Base-by-base conservation (phyloP, 2,888 invertebrate species). In the Troides aeacus region DNA sequence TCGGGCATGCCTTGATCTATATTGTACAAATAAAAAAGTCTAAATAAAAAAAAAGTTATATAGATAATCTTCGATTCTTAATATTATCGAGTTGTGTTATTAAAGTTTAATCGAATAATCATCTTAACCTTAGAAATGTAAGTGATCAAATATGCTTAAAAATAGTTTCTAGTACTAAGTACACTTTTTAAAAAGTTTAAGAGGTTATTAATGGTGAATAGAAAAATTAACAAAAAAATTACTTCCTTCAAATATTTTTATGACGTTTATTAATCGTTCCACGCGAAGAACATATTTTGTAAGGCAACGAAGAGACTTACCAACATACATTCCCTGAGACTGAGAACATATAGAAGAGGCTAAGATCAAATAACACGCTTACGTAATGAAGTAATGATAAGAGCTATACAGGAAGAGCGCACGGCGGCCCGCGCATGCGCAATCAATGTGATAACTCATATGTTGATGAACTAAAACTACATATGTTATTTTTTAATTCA, bases 271-370 rank as follows among this genome's bases (percentile, higher is more conserved):
- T 39, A 82, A 74, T 76, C 73, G 77, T 85, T 85, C 83, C 84
- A 84, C 76, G 83, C 79, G 86, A 84, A 79, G 83, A 88, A 86
- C 84, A 83, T 82, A 82, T 84, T 85, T 83, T 85, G 86, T 92
- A 91, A 92, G 92, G 90, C 86, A 92, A 92, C 92, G 91, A 91
- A 89, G 89, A 92, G 91, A 92, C 92, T 92, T 85, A 88, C 87
- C 89, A 90, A 87, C 90, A 85, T 83, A 90, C 92, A 92, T 92
- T 92, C 92, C 92, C 92, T 85, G 91, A 92, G 92, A 92, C 92
- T 92, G 92, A 90, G 79, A 83, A 80, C 15, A 59, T 46, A 62
- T 66, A 86, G 80, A 85, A 84, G 90, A 90, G 89, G 91, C 89
- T 89, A 86, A 89, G 83, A 87, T 84, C 87, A 81, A 86, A 81